phyloP scores from a whole-genome alignment of 2,113 vertebrate genomes.

The Riparia riparia region DNA sequence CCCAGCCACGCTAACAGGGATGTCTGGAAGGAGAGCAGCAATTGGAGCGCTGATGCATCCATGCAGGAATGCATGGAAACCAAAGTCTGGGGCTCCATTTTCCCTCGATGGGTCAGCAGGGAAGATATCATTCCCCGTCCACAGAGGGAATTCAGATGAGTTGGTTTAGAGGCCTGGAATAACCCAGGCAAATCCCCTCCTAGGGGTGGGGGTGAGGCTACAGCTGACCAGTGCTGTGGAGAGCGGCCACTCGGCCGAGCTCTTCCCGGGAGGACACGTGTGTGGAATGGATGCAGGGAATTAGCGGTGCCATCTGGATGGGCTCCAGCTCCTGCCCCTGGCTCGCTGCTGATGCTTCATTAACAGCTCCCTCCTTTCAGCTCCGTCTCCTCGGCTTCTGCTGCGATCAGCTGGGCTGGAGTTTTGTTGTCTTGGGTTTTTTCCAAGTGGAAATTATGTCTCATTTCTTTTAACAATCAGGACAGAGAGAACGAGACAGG shows the following conservation, averaged over 20 bases:
- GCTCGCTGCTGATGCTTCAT: conserved; percentile 40
- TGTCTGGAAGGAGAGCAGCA: neutral
- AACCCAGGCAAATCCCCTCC: neutral
- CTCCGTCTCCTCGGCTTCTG: conserved; percentile 3
- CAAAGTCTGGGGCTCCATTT: neutral
- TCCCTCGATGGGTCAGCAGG: accelerated
- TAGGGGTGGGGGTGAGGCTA: neutral
- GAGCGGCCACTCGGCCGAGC: accelerated
- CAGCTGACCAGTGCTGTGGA: neutral
- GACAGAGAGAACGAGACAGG: neutral
- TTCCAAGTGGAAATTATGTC: conserved; percentile 68
- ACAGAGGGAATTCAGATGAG: accelerated
- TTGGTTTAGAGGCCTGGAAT: neutral
- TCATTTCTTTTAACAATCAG: conserved; percentile 55
- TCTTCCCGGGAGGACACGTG: neutral
- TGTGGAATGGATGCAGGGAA: neutral
- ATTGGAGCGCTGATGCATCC: neutral
- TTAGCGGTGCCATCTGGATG: neutral
- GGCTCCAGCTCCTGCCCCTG: conserved; percentile 53
- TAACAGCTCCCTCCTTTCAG: conserved; percentile 45
- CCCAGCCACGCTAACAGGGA: neutral
- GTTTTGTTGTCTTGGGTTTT: conserved; percentile 41
- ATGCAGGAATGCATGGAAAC: neutral
- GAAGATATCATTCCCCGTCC: neutral
- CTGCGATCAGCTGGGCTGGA: neutral